Evolutionary conservation across 2,113 vertebrate genomes (phyloP).

Genomic region (Triplophysa tibetana): DNA sequence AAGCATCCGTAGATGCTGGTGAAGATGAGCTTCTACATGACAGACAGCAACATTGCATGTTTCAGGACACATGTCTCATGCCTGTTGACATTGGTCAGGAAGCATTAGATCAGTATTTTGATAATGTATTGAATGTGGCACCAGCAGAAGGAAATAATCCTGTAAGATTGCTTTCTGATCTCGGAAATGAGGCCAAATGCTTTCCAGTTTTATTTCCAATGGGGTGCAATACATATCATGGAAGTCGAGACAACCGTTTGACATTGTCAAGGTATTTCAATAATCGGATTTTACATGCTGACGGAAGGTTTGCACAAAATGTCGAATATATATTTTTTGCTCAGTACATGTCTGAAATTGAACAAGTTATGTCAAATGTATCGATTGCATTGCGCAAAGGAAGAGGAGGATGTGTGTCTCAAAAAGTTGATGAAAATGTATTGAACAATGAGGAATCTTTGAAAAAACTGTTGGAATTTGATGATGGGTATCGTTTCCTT

Average conservation of each 20-base stretch:
- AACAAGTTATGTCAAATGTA: background rate
- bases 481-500: slow-evolving; percentile 37
- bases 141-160: background rate
- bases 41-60: slow-evolving; percentile 4
- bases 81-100: slow-evolving; percentile 4
- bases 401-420: background rate
- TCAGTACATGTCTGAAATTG: slow-evolving; percentile 4
- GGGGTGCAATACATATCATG: background rate
- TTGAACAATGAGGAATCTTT: background rate
- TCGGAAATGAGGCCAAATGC: background rate
- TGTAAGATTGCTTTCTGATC: background rate
- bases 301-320: background rate
- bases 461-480: background rate
- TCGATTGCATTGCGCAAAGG: background rate
- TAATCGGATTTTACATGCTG: background rate
- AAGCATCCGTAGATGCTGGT: background rate
- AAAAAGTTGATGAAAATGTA: background rate
- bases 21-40: background rate
- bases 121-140: background rate
- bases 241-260: background rate
- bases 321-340: slow-evolving; percentile 10
- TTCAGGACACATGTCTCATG: background rate
- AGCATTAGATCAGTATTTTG: background rate
- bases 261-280: slow-evolving; percentile 10
- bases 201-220: background rate